Evolutionary conservation across 2,113 vertebrate species (phyloP).

Genomic region (Tenebrosternarchus preto): DNA sequence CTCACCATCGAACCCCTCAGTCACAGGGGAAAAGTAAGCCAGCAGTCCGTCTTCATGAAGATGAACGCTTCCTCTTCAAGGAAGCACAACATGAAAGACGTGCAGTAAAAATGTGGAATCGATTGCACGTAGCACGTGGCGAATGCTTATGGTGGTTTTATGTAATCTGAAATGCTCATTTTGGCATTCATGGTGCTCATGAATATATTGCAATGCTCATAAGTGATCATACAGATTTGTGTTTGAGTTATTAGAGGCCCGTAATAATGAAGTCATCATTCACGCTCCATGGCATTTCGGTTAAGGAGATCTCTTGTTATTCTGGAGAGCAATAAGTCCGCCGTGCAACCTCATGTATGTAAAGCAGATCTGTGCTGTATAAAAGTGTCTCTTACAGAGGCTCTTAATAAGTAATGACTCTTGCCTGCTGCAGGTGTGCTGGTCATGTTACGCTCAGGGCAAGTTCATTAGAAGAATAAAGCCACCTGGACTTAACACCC

Average conservation of each 20-base stretch:
- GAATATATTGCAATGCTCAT: conserved; percentile 5
- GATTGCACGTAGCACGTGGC: no score
- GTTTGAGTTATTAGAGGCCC: neutral
- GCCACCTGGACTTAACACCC: conserved; percentile 70
- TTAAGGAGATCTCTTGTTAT: conserved; percentile 50
- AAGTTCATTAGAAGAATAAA: conserved; percentile 72
- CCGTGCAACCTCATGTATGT: conserved; percentile 62
- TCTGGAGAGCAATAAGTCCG: conserved; percentile 61
- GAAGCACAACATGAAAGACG: neutral
- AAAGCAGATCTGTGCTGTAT: conserved; percentile 37
- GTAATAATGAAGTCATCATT: neutral
- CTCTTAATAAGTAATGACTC: conserved; percentile 73
- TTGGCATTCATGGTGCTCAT: no score
- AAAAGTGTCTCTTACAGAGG: conserved; percentile 54
- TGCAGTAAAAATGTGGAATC: no score
- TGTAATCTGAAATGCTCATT: no score
- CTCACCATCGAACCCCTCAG: conserved; percentile 91
- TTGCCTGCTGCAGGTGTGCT: conserved; percentile 69
- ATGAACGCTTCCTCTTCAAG: neutral
- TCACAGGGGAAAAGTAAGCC: conserved; percentile 89
- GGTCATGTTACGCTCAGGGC: conserved; percentile 69
- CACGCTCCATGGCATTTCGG: conserved; percentile 28
- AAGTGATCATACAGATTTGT: neutral
- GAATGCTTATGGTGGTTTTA: no score
- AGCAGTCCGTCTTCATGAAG: neutral